Evolutionary conservation across 2,888 invertebrate species (phyloP), one percentile per base, ranked within the genome.

Genomic region (Amblyjoppa fuscipennis): DNA sequence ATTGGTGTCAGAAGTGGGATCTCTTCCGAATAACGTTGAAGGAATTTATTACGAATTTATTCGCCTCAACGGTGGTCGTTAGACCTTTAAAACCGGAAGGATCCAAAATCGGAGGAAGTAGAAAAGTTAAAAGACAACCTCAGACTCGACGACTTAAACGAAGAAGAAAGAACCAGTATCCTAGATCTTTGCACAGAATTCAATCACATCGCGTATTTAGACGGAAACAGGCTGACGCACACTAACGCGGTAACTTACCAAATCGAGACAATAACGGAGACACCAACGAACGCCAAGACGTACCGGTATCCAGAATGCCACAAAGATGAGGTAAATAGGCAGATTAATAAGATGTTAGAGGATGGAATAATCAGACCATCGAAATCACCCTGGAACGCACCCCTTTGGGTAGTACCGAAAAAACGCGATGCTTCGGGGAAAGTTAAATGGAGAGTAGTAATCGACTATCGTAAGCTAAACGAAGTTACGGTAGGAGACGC

Each of bases 401-500:
- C 93, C 0, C 88, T 93, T 2, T 92, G 93, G 1, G 69, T 94
- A 1, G 92, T 93, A 1, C 87, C 87, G n/a, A 94, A 93, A 85
- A 92, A 91, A 70, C 88, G 90, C 9, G 86, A 83, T 11, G 84
- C 87, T 34, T 82, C 81, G 3, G 86, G 86, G 1, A 82, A 59
- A 16, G 13, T 59, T 2, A 86, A 88, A 69, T 88, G 70, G 34
- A 78, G 85, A 5, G 51, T 87, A 0, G 87, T 87, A 0, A 74
- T 87, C 1, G 85, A 88, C 25, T 88, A 73, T 25, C 45, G 85
- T 7, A 77, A 81, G 3, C 4, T 88, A n/a, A 88, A 87, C 7
- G 75, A 84, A 2, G 71, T 77, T 3, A 85, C 87, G 1, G 31
- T 85, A 13, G 76, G 71, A 0, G 86, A 87, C 49, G 73, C 88